Evolutionary conservation across 2,888 invertebrate species (phyloP), one percentile per base, ranked within the genome.

Genomic region (Therioaphis trifolii): DNA sequence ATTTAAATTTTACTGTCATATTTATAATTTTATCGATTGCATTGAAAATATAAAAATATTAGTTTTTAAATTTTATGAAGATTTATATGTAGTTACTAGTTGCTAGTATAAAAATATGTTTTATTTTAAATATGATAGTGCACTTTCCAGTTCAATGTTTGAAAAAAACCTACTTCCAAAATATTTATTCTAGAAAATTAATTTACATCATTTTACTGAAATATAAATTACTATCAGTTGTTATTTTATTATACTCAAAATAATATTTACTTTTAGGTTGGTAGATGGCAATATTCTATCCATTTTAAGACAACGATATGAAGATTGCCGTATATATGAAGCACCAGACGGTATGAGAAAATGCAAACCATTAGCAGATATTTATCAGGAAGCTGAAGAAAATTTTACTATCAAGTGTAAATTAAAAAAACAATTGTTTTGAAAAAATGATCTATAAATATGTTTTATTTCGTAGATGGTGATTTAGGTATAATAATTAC

Each of bases 341-440:
- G 90, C 91, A 0, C 94, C 93, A 5, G 94, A 96, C 88, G 92
- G 93, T 86, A 87, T 90, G 40, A 90, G 90, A 58, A 91, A 92
- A 86, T 98, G 98, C 89, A 90, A 89, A 86, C 90, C 90, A 61
- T 86, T 96, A 0, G 90, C 91, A 86, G 92, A 95, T 0, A 91
- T 91, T 85, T 96, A 95, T 88, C 91, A 95, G 85, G 91, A 93
- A 85, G 94, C 95, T 82, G 91, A 93, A 85, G 93, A 93, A 86
- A 95, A 96, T 88, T 99, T 94, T 94, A 97, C 97, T 88, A 94
- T 93, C 84, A 99, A 98, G 92, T 99, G 98, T 97, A 90, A 91
- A 92, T 89, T 84, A 77, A 75, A 11, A 63, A 29, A 24, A 76
- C 14, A 24, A 52, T 21, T 27, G 18, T 43, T 24, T 27, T 55